Evolutionary conservation across 1,140 invertebrate species (phyloP), one percentile per base, ranked within the genome.

Genomic region (Lucilia cuprina): DNA sequence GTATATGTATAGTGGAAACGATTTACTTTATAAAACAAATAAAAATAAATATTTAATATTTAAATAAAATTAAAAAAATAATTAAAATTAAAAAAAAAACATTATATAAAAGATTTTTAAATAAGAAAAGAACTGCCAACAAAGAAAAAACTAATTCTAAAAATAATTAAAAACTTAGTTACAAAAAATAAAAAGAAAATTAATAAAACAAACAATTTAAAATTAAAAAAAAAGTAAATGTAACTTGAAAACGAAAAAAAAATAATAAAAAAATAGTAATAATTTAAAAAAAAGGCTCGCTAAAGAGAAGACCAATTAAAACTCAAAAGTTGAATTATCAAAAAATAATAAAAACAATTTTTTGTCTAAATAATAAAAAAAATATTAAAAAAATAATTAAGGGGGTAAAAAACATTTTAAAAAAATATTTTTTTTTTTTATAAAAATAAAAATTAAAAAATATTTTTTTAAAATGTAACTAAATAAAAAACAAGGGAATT

Each of bases 21-120:
- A 90, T 90, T 90, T 90, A 90, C 89, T 90, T 90, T 90, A 90
- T 86, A 70, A 89, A 85, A 88, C 86, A 88, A 89, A 89, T 86
- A 88, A 89, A 85, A 84, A 70, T 70, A 86, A 86, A 85, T 86
- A 87, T 85, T 82, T 86, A 86, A 85, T 85, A 85, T 70, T 80
- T 41, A 83, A 19, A 70, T 25, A 70, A 70, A 70, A 70, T 21
- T 19, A 2, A 70, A 70, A 70, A 19, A 21, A 21, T 21, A n/a
- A 70, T 70, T 8, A 25, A 70, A 25, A 84, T 83, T 12, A 50
- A 47, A 82, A 34, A 17, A 60, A n/a, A 82, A 82, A 82, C n/a
- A n/a, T 30, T 30, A 30, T 30, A 30, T 30, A 30, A 30, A 82
- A 74, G 82, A 82, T 82, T 84, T 78, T 83, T 75, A 65, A 50